These are phyloP conservation scores for Sebastiscus albofasciatus DNA, from an alignment of 2,797 vertebrate species.

Conservation along the genomic window DNA sequence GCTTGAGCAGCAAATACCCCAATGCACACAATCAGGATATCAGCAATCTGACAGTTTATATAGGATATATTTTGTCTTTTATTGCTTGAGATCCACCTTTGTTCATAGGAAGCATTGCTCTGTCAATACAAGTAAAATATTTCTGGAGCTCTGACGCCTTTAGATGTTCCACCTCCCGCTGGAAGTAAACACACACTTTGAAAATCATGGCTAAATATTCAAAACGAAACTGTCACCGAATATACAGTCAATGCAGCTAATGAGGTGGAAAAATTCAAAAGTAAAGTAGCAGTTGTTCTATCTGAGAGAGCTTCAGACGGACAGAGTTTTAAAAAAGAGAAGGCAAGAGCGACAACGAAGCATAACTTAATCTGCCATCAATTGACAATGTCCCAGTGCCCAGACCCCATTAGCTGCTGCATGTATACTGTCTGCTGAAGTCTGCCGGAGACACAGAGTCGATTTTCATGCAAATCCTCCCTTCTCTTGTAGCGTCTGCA, in stretches of 20 bases:
- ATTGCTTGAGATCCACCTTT: neutral
- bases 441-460: slow-evolving; percentile 20
- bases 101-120: neutral
- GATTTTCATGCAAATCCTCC: slow-evolving; percentile 55
- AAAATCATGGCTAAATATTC: neutral
- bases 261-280: slow-evolving; percentile 12
- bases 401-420: slow-evolving; percentile 23
- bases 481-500: slow-evolving; percentile 13
- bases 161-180: neutral
- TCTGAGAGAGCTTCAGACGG: slow-evolving; percentile 2
- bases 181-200: neutral
- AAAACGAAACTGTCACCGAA: slow-evolving; percentile 4
- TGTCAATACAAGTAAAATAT: neutral
- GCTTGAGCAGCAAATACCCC: neutral
- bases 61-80: neutral
- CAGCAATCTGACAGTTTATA: neutral
- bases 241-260: neutral
- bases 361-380: slow-evolving; percentile 26
- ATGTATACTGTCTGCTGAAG: slow-evolving; percentile 8
- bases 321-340: slow-evolving; percentile 7
- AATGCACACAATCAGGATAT: neutral
- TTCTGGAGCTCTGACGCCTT: neutral
- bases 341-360: slow-evolving; percentile 7
- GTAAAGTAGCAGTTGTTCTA: slow-evolving; percentile 7
- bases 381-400: slow-evolving; percentile 30